A percentile compares a stretch with the other conserved stretches of the same genome.
Conservation (phyloP, 2,888 invertebrate genomes). For the Griposia aprilina region DNA sequence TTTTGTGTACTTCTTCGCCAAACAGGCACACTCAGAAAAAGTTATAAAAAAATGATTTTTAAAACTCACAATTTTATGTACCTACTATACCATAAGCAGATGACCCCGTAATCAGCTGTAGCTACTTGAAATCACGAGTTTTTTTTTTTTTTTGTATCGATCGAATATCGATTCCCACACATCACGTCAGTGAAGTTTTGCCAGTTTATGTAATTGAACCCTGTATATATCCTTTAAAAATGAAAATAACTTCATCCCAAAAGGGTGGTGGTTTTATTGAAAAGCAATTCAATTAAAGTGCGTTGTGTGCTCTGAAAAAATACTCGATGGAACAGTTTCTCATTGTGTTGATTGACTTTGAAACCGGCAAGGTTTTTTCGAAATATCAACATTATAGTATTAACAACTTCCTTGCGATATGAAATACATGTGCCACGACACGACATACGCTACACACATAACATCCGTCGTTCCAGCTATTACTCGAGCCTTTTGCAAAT, state of each 20-base stretch:
- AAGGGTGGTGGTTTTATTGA: neutral
- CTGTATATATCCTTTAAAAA: neutral
- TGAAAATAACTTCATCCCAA: neutral
- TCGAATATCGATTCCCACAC: too few species aligned
- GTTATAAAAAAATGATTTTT: too few species aligned
- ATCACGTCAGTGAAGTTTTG: too few species aligned
- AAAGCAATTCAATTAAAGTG: neutral
- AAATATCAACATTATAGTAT: neutral
- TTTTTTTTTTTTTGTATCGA: too few species aligned
- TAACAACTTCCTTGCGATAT: neutral
- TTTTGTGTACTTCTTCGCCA: too few species aligned
- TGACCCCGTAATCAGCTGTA: too few species aligned
- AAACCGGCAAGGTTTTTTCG: neutral
- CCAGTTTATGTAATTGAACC: too few species aligned
- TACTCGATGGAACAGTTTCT: neutral
- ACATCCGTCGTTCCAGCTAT: conserved; percentile 23
- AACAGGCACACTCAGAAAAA: too few species aligned
- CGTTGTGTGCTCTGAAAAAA: neutral
- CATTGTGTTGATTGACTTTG: neutral
- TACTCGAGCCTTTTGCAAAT: conserved; percentile 45
- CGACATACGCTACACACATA: conserved; percentile 3
- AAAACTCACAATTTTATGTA: too few species aligned
- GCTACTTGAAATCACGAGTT: too few species aligned
- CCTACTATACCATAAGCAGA: too few species aligned
- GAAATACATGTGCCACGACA: conserved; percentile 14